Base-by-base conservation (phyloP, 2,888 invertebrate genomes). In the Tuta absoluta region DNA sequence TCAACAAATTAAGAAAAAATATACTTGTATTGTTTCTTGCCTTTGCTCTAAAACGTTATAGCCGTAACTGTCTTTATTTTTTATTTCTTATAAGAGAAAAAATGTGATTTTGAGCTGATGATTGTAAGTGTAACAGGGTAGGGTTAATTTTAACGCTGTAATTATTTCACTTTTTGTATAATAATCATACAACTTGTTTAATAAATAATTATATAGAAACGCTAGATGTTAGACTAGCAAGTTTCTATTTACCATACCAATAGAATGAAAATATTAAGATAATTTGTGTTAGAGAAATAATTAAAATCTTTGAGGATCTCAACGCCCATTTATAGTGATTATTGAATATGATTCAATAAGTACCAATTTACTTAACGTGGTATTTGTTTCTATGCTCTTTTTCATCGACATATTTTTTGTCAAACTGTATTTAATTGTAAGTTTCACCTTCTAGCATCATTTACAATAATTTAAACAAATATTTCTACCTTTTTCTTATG, bases 61-160 rank as follows among this genome's bases (percentile, higher is more conserved):
- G 4, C 28, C n/a, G 2, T n/a, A 28, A 53, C 14, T 53, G 28
- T 3, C 14, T 17, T 17, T 12, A 11, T 56, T 17, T n/a, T 56
- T 56, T 28, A 24, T 24, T 28, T 33, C 56, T 33, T 56, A 24
- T 67, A 65, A 67, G 64, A 62, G 59, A 65, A 68, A 10, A 70
- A 45, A 64, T 69, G 65, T 67, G 65, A 67, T 67, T 70, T 72
- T 69, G 69, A 70, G 70, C 23, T 48, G 70, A 51, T 64, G 58
- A 62, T 61, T 63, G 65, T 66, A 62, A 51, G 58, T 65, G 41
- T 65, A 45, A 64, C 51, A 59, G 24, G 53, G 61, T 63, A 48
- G 65, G 53, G 41, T 66, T 63, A 51, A 24, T 68, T 66, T 65
- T 63, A 60, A 58, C 57, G 53, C 56, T 59, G 59, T 60, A 62